Base-by-base conservation (phyloP, 2,797 vertebrate genomes). In the Enteromius paludinosus region DNA sequence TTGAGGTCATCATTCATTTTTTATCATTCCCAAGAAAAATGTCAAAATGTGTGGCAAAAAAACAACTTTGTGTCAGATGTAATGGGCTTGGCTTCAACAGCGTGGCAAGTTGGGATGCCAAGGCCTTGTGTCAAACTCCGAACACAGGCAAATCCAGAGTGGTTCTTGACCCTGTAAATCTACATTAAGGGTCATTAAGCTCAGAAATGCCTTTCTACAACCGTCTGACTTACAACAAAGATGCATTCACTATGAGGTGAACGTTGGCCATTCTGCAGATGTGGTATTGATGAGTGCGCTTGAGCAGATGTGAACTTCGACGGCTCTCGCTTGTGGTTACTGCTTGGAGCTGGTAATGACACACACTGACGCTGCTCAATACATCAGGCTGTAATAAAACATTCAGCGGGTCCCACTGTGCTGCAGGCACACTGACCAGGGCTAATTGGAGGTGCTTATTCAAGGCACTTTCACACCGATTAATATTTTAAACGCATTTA, bases 1-100 rank as follows among this genome's bases (percentile, higher is more conserved):
- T 95, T 94, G 93, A 95, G 93, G 95, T 93, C 93, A 91, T 94
- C 94, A 94, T 95, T 94, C 94, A 95, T 94, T 93, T 94, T 95
- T 94, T 94, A 95, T 94, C 91, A 92, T 92, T 91, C 94, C 91
- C 89, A 93, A 88, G 93, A 94, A 95, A 77, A 95, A 95, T 95
- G 92, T 94, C 93, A 94, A 94, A 93, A 92, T 89, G 87, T 90
- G 91, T 92, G 91, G 87, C 90, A 92, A 92, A 95, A 91, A 93
- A 94, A 93, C 91, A 93, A 86, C 87, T 89, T 90, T 78, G 87
- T 90, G 79, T 94, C 91, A 92, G 91, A 90, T 90, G 90, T 93
- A 93, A 92, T 90, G 90, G 92, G 86, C 92, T 90, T 20, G 41
- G 77, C 89, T 92, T 91, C 89, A 90, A 91, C 91, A 90, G 91